Percentiles rank a stretch among this genome's conserved stretches.
Conservation (phyloP, 2,888 invertebrate species). For the Agrotis puta region DNA sequence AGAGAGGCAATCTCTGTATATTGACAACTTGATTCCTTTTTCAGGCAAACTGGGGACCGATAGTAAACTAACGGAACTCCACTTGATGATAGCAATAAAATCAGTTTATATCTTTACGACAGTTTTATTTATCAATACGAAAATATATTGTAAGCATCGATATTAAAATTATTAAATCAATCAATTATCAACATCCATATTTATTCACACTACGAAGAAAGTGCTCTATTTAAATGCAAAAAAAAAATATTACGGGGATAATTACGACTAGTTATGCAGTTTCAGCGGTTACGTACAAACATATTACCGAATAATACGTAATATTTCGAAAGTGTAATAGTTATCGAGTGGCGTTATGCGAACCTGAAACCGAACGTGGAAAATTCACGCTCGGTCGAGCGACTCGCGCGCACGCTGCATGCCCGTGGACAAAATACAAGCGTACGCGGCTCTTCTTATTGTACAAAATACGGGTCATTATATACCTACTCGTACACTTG, state of each 20-base stretch:
- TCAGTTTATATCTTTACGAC: not conserved
- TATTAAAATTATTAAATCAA: constrained; percentile 4
- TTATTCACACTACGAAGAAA: constrained; percentile 44
- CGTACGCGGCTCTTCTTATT: constrained; percentile 33
- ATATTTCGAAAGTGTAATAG: constrained; percentile 88
- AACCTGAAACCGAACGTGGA: constrained; percentile 89
- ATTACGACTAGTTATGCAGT: constrained; percentile 67
- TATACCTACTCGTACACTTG: constrained; percentile 26
- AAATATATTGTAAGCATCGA: not conserved
- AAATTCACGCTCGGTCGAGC: constrained; percentile 88
- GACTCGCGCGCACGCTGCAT: constrained; percentile 72
- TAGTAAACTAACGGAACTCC: not conserved
- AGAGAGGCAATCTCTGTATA: not conserved
- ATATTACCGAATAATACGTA: constrained; percentile 88
- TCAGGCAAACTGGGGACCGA: not conserved
- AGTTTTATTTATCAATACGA: not conserved
- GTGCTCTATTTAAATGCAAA: constrained; percentile 50
- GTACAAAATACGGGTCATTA: constrained; percentile 46
- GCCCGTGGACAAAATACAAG: constrained; percentile 26
- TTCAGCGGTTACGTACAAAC: constrained; percentile 81
- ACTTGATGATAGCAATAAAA: not conserved
- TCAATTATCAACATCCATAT: constrained; percentile 23
- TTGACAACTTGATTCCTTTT: constrained; percentile 22
- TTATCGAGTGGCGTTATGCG: constrained; percentile 86
- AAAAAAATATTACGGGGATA: constrained; percentile 59